These are phyloP conservation scores for Pipra filicauda DNA, from an alignment of 2,113 vertebrate species.

Conservation along the genomic window DNA sequence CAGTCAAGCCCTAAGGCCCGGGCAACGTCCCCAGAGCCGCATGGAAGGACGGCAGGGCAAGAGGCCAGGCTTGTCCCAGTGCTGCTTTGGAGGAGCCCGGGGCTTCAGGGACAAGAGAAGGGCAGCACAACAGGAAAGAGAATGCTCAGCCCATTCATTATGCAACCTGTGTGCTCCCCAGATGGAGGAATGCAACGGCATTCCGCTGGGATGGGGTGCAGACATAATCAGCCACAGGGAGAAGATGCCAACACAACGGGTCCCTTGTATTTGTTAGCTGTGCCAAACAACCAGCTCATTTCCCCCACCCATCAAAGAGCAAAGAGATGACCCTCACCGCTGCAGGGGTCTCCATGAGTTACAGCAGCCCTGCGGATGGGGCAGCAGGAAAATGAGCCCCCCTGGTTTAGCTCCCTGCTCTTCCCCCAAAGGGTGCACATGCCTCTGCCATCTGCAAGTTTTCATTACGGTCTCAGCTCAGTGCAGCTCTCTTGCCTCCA, in stretches of 20 bases:
- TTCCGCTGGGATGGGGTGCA: background rate
- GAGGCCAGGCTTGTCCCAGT: background rate
- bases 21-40: accelerated
- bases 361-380: background rate
- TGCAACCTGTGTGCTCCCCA: accelerated
- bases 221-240: background rate
- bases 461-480: background rate
- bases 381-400: background rate
- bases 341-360: background rate
- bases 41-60: background rate
- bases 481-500: background rate
- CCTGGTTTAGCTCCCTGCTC: background rate
- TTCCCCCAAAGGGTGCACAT: background rate
- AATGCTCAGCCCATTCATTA: background rate
- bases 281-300: background rate
- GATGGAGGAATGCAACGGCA: background rate
- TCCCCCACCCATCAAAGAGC: background rate
- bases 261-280: background rate
- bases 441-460: background rate
- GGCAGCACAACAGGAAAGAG: background rate
- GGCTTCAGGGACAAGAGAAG: background rate
- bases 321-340: background rate
- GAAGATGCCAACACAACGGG: background rate
- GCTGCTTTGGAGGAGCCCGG: background rate
- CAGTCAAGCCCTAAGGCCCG: background rate